Evolutionary conservation across 2,888 invertebrate genomes (phyloP).

Genomic region (Sphaeridia pumilis): DNA sequence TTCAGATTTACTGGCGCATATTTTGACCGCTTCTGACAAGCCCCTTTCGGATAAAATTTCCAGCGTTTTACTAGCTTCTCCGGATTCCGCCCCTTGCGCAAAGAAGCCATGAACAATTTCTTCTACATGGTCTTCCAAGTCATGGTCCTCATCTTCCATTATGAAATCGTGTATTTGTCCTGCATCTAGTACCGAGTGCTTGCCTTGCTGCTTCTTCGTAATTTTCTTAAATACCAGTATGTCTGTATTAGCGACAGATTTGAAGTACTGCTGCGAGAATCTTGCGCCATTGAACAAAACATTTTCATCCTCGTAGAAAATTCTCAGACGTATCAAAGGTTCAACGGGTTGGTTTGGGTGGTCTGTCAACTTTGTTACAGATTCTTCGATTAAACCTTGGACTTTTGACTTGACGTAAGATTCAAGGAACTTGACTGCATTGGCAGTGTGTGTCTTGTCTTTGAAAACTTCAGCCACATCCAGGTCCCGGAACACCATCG

Average conservation of each 20-base stretch:
- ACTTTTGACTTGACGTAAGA: slow-evolving; percentile 49
- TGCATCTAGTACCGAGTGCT: slow-evolving; percentile 38
- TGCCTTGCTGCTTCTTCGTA: slow-evolving; percentile 34
- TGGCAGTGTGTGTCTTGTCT: neutral
- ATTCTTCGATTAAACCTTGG: slow-evolving; percentile 48
- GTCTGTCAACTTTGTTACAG: slow-evolving; percentile 47
- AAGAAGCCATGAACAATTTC: slow-evolving; percentile 54
- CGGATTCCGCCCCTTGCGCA: slow-evolving; percentile 44
- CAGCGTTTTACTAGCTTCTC: slow-evolving; percentile 44
- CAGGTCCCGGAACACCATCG: slow-evolving; percentile 73
- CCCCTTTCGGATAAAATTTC: slow-evolving; percentile 61
- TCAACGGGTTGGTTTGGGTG: slow-evolving; percentile 58
- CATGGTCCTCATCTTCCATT: slow-evolving; percentile 32
- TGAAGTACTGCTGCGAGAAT: slow-evolving; percentile 57
- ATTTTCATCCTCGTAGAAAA: slow-evolving; percentile 63
- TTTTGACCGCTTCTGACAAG: slow-evolving; percentile 63
- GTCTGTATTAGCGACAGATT: slow-evolving; percentile 72
- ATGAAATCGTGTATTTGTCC: slow-evolving; percentile 33
- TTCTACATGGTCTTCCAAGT: slow-evolving; percentile 42
- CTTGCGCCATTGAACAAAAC: slow-evolving; percentile 58
- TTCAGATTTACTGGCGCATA: slow-evolving; percentile 54
- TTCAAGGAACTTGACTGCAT: slow-evolving; percentile 36
- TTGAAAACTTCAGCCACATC: slow-evolving; percentile 36
- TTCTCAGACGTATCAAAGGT: slow-evolving; percentile 66
- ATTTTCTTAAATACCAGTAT: slow-evolving; percentile 59